These are phyloP conservation scores for Ophraella communa DNA, from an alignment of 2,888 invertebrate species.

Conservation along the genomic window DNA sequence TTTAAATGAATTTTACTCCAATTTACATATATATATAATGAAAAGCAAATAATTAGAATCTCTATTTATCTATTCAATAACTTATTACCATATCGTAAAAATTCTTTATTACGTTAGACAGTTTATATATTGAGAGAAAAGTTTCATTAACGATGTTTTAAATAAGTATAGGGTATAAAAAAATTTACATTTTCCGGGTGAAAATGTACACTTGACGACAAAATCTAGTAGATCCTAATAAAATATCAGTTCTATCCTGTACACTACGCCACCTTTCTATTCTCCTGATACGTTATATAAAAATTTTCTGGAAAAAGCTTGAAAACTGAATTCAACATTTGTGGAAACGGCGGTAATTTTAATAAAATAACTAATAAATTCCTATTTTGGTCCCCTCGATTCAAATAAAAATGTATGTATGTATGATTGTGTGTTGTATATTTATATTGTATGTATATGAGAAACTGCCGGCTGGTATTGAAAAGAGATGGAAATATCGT, in stretches of 20 bases:
- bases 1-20: no score
- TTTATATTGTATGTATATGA: conserved; percentile 17
- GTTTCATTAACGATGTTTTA: background rate
- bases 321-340: conserved; percentile 62
- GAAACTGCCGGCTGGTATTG: background rate
- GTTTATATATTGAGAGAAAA: background rate
- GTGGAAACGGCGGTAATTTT: conserved; percentile 60
- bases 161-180: background rate
- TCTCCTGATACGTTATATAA: conserved; percentile 65
- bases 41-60: no score
- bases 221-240: conserved; percentile 34
- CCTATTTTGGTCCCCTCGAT: conserved; percentile 29
- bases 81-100: conserved; percentile 15
- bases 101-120: background rate
- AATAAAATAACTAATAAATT: conserved; percentile 59
- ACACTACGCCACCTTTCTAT: conserved; percentile 53
- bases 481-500: background rate
- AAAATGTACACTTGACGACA: conserved; percentile 16
- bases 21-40: no score
- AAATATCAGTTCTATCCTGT: conserved; percentile 34
- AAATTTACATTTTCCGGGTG: conserved; percentile 8
- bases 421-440: conserved; percentile 7
- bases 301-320: conserved; percentile 67
- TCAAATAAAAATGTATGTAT: conserved; percentile 9
- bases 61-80: conserved; percentile 9